phyloP scores from a whole-genome alignment of 2,797 vertebrate genomes.

The Clamator glandarius region DNA sequence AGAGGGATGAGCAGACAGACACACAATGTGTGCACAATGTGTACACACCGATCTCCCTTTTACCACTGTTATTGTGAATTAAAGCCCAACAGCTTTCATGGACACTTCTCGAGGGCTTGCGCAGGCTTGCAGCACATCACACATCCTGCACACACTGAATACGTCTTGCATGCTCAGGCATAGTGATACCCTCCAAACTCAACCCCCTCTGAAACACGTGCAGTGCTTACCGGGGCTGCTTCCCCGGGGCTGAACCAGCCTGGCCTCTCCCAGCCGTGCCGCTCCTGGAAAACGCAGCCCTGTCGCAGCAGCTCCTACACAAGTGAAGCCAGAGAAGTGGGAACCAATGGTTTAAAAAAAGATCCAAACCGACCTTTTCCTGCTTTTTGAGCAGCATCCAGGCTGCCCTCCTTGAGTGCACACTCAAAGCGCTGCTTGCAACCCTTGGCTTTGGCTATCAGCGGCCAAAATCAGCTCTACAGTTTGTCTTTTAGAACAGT shows the following conservation, averaged over 20 bases:
- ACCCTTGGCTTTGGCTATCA: background rate
- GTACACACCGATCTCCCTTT: background rate
- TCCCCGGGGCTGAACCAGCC: conserved; percentile 89
- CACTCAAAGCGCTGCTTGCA: fast-evolving
- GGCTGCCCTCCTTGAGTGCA: background rate
- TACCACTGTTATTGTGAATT: fast-evolving
- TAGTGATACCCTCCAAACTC: background rate
- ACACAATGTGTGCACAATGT: fast-evolving
- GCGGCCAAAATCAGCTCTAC: background rate
- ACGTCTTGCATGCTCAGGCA: fast-evolving
- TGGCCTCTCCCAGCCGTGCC: conserved; percentile 95
- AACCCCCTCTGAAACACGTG: fast-evolving
- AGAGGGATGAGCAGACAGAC: background rate
- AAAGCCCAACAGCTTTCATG: background rate
- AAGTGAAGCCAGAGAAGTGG: background rate
- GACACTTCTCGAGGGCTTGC: fast-evolving
- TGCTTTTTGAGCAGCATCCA: background rate
- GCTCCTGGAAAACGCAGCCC: conserved; percentile 95
- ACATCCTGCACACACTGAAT: background rate
- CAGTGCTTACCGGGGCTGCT: conserved; percentile 83
- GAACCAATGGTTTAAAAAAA: background rate
- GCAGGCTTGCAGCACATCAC: background rate
- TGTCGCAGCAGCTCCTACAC: conserved; percentile 86
- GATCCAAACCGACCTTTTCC: background rate
- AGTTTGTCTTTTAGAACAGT: background rate